These are phyloP conservation scores for Nixonia krombeini DNA, from an alignment of 1,140 invertebrate genomes.

Conservation along the genomic window DNA sequence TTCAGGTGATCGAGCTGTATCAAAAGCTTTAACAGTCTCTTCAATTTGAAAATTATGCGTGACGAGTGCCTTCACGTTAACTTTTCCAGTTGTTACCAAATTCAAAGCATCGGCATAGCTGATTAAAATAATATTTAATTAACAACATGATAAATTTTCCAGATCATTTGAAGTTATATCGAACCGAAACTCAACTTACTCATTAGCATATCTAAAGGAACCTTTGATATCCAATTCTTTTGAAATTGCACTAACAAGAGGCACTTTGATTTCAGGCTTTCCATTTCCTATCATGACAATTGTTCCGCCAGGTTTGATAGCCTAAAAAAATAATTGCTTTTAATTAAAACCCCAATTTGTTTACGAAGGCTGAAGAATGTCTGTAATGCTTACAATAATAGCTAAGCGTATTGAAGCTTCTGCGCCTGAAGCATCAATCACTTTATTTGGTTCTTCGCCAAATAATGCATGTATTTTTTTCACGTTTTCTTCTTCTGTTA, in stretches of 20 bases:
- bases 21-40: slow-evolving; percentile 88
- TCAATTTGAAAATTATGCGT: slow-evolving; percentile 92
- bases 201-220: slow-evolving; percentile 92
- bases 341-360: slow-evolving; percentile 20
- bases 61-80: slow-evolving; percentile 90
- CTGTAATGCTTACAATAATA: slow-evolving; percentile 82
- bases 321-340: slow-evolving; percentile 71
- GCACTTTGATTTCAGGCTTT: slow-evolving; percentile 82
- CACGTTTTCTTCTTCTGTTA: slow-evolving; percentile 76
- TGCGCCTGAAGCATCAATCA: slow-evolving; percentile 91
- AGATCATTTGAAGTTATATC: too few species aligned
- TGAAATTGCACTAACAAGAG: slow-evolving; percentile 83
- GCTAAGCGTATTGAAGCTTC: slow-evolving; percentile 83
- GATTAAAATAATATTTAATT: slow-evolving; percentile 29
- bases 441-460: slow-evolving; percentile 80
- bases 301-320: slow-evolving; percentile 86
- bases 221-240: slow-evolving; percentile 93
- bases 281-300: slow-evolving; percentile 91
- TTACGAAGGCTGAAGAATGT: too few species aligned
- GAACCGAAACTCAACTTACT: slow-evolving; percentile 81
- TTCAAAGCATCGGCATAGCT: slow-evolving; percentile 90
- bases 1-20: slow-evolving; percentile 80
- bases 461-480: slow-evolving; percentile 77
- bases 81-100: slow-evolving; percentile 85
- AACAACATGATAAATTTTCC: too few species aligned